phyloP scores from a whole-genome alignment of 2,888 invertebrate genomes.

The Asteroscopus sphinx region DNA sequence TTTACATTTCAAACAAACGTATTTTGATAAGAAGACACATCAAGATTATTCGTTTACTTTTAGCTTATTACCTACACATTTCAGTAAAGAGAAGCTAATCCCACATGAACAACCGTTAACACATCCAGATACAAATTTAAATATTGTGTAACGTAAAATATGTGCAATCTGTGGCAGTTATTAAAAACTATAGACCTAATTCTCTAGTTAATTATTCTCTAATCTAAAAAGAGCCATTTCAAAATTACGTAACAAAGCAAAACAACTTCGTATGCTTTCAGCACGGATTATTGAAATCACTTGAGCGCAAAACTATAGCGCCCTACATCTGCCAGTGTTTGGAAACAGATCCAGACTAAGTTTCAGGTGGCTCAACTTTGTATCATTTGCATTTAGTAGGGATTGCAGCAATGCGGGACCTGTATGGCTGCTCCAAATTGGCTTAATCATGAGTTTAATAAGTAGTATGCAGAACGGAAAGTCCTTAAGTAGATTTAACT shows the following conservation, averaged over 20 bases:
- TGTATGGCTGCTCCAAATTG: constrained; percentile 31
- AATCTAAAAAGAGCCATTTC: neutral
- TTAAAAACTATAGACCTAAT: too few relatives aligned
- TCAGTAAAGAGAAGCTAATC: too few relatives aligned
- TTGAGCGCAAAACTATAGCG: constrained; percentile 35
- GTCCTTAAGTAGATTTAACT: neutral
- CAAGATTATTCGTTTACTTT: too few relatives aligned
- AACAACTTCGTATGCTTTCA: constrained; percentile 1
- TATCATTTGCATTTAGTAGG: constrained; percentile 58
- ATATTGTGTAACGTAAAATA: neutral
- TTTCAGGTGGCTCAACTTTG: constrained; percentile 54
- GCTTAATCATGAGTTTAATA: constrained; percentile 27
- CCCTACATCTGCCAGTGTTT: constrained; percentile 35
- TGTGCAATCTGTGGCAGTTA: too few relatives aligned
- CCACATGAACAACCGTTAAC: neutral
- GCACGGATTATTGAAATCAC: constrained; percentile 48
- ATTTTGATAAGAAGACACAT: too few relatives aligned
- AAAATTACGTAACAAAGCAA: neutral
- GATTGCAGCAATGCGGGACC: constrained; percentile 44
- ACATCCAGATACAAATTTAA: neutral
- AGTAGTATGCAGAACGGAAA: constrained; percentile 8
- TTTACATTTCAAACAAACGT: too few relatives aligned
- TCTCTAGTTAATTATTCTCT: neutral
- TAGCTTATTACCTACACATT: too few relatives aligned
- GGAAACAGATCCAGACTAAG: constrained; percentile 46